A percentile compares a stretch with the other conserved stretches of the same genome.
These are phyloP conservation scores for Pygoscelis antarcticus DNA, from an alignment of 2,113 vertebrate genomes.

Conservation along the genomic window DNA sequence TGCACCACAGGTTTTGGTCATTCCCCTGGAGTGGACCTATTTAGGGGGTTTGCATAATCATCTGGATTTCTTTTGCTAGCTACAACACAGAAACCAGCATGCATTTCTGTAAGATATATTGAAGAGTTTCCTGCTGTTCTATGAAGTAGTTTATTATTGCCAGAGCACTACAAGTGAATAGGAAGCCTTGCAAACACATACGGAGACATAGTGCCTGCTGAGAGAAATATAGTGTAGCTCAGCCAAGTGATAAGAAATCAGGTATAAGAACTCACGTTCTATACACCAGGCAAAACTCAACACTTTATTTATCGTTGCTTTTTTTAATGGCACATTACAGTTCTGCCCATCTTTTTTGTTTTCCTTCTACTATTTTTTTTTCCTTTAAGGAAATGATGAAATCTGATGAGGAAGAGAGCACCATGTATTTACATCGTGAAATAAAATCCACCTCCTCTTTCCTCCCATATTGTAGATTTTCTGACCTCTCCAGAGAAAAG, in stretches of 20 bases:
- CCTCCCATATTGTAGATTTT: not conserved
- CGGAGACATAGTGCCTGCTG: not conserved
- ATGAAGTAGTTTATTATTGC: not conserved
- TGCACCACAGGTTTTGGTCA: not conserved
- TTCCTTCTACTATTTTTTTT: not conserved
- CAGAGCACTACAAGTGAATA: not conserved
- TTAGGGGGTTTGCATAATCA: not conserved
- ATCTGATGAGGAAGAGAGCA: not conserved
- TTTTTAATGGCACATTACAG: not conserved
- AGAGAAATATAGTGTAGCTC: not conserved
- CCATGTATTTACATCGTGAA: not conserved
- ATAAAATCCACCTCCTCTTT: not conserved
- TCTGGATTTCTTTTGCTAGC: not conserved
- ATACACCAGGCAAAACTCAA: not conserved
- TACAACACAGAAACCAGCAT: not conserved
- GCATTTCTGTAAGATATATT: not conserved
- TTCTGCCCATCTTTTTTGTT: not conserved
- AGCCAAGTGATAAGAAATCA: not conserved
- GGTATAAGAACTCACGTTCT: not conserved
- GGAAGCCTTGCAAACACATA: conserved; percentile 14
- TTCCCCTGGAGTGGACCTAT: not conserved
- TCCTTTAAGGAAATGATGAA: not conserved
- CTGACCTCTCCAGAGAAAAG: not conserved
- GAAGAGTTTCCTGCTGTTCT: conserved; percentile 4
- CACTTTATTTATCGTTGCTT: not conserved